A percentile compares a stretch with the other conserved stretches of the same genome.
phyloP scores from a whole-genome alignment of 2,797 vertebrate species.

The Taeniopygia guttata region DNA sequence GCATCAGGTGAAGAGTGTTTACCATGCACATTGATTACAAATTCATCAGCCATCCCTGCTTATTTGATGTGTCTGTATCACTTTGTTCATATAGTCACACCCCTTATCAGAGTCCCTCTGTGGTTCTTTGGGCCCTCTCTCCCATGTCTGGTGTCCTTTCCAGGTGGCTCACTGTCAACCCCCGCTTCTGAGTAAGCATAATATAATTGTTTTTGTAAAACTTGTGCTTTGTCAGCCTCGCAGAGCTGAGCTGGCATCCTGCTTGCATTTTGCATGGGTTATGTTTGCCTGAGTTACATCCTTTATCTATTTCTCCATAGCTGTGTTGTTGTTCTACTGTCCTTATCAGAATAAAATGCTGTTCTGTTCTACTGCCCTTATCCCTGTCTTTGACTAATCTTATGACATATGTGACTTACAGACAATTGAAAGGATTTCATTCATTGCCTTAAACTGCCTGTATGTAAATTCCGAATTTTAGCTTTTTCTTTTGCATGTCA shows the following conservation, averaged over 20 bases:
- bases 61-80: background rate
- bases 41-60: background rate
- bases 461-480: background rate
- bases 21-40: background rate
- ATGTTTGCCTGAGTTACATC: background rate
- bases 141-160: accelerated
- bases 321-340: background rate
- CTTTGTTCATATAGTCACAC: background rate
- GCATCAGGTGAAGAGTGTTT: accelerated
- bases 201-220: background rate
- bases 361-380: background rate
- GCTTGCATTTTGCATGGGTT: background rate
- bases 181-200: background rate
- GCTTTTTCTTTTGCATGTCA: background rate
- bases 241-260: background rate
- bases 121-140: background rate
- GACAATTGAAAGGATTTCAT: background rate
- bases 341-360: background rate
- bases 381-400: background rate
- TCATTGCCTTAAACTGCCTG: background rate
- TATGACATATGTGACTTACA: background rate
- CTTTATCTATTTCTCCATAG: background rate
- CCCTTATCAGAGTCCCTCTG: accelerated
- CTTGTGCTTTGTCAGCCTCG: background rate
- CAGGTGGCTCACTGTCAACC: background rate